Conservation (phyloP, 2,113 vertebrate genomes). For the Stigmatopora argus region DNA sequence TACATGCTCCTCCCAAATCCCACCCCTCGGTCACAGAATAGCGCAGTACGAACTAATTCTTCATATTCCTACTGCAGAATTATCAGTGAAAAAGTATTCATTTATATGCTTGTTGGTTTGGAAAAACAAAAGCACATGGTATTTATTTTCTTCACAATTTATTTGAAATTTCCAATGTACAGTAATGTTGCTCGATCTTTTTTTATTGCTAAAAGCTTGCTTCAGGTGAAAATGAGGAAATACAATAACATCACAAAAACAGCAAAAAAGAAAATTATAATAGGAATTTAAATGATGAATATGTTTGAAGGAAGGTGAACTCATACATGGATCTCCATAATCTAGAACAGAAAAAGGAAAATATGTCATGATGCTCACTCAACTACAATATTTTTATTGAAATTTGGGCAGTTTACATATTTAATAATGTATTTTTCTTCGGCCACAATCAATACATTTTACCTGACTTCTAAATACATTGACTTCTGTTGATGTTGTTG, state of each 20-base stretch:
- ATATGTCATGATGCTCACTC: not conserved
- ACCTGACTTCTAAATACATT: not conserved
- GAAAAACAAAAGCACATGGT: not conserved
- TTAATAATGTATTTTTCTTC: not conserved
- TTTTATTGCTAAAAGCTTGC: not conserved
- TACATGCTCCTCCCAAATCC: slow-evolving; percentile 19
- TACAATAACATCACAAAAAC: not conserved
- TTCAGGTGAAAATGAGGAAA: not conserved
- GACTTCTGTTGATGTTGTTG: not conserved
- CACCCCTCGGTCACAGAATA: slow-evolving; percentile 3
- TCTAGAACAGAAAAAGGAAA: slow-evolving; percentile 34
- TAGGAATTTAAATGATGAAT: not conserved
- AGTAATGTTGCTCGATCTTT: not conserved
- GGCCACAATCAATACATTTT: not conserved
- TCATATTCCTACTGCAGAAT: not conserved
- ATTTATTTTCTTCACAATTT: not conserved
- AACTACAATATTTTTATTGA: not conserved
- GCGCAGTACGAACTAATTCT: not conserved
- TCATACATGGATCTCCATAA: slow-evolving; percentile 20
- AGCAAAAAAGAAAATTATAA: not conserved
- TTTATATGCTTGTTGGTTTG: not conserved
- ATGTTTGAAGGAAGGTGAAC: not conserved
- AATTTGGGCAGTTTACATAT: not conserved
- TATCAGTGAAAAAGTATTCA: not conserved
- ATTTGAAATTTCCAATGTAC: not conserved